phyloP scores from a whole-genome alignment of 1,140 invertebrate genomes.

The Magallana angulata region DNA sequence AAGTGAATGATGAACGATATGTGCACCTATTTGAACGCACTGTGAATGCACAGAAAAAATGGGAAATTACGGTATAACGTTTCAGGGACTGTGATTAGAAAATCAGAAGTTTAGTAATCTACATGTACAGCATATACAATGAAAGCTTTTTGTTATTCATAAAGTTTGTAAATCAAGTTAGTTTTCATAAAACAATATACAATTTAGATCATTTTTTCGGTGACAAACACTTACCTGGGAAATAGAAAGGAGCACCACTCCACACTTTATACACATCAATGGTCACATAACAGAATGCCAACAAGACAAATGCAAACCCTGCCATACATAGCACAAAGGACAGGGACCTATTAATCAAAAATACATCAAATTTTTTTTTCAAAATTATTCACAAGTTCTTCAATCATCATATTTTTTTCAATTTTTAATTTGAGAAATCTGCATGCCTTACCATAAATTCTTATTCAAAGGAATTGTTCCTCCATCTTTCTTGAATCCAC shows the following conservation, averaged over 20 bases:
- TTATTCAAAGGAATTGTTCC: conserved; percentile 93
- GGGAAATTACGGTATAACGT: too few species aligned
- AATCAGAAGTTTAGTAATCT: background rate
- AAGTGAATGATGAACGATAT: too few species aligned
- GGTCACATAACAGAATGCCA: conserved; percentile 88
- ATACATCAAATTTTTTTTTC: background rate
- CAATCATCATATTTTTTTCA: background rate
- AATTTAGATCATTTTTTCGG: too few species aligned
- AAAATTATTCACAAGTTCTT: background rate
- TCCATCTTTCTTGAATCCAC: conserved; percentile 87
- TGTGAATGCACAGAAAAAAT: too few species aligned
- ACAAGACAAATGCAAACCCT: conserved; percentile 86
- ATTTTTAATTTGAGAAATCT: too few species aligned
- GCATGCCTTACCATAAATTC: conserved; percentile 88
- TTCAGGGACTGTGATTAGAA: too few species aligned
- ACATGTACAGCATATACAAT: background rate
- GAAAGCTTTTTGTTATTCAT: background rate
- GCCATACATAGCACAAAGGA: conserved; percentile 91
- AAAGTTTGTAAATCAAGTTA: too few species aligned
- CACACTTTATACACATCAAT: conserved; percentile 90
- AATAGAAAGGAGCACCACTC: conserved; percentile 92
- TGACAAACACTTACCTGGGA: conserved; percentile 80
- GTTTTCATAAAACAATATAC: too few species aligned
- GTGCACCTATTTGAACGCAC: too few species aligned
- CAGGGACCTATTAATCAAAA: conserved; percentile 85